Conservation (phyloP, 2,797 vertebrate species). For the Adelosebastes latens region DNA sequence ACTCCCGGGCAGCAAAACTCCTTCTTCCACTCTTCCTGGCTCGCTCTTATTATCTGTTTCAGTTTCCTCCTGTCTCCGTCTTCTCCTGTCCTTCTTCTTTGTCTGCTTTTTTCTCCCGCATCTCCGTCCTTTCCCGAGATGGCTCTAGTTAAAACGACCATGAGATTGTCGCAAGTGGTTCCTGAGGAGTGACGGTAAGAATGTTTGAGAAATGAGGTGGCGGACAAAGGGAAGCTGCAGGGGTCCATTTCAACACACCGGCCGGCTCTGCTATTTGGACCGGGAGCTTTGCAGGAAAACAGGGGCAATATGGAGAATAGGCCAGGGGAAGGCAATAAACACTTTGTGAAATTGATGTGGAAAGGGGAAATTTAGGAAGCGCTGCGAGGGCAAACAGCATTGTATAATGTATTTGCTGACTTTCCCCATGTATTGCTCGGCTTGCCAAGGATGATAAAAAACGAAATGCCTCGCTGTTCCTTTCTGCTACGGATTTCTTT, state of each 20-base stretch:
- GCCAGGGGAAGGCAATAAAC: slow-evolving; percentile 45
- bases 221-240: slow-evolving; percentile 40
- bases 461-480: slow-evolving; percentile 38
- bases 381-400: slow-evolving; percentile 28
- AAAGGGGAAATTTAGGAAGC: slow-evolving; percentile 40
- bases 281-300: slow-evolving; percentile 11
- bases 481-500: slow-evolving; percentile 30
- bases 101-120: neutral
- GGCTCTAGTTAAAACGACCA: slow-evolving; percentile 15
- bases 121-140: neutral
- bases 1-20: neutral
- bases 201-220: slow-evolving; percentile 42
- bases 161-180: slow-evolving; percentile 35
- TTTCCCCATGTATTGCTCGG: slow-evolving; percentile 1
- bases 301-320: slow-evolving; percentile 13
- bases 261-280: slow-evolving; percentile 34
- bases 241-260: slow-evolving; percentile 27
- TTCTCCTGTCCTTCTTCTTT: neutral
- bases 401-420: slow-evolving; percentile 54
- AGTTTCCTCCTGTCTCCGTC: neutral
- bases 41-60: slow-evolving; percentile 5
- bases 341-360: slow-evolving; percentile 60
- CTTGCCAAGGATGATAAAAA: slow-evolving; percentile 28
- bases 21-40: neutral
- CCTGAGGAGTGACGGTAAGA: slow-evolving; percentile 3